These are phyloP conservation scores for Apostichopus parvimensis DNA, from an alignment of 35 echinoderm and acorn worm species.

Conservation along the genomic window DNA sequence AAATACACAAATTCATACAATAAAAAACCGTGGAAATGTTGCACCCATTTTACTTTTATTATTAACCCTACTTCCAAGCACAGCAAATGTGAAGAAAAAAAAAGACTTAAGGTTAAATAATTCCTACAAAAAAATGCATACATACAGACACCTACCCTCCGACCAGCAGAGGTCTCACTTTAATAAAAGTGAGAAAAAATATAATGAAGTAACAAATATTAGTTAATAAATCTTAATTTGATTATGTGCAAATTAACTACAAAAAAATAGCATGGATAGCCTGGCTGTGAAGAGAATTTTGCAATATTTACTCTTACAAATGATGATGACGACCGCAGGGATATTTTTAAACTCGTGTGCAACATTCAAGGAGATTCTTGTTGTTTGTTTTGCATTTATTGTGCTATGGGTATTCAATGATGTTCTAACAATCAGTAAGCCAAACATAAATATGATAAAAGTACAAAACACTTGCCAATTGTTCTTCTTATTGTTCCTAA, in stretches of 20 bases:
- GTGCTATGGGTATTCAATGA: too few relatives aligned
- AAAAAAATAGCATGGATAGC: neutral
- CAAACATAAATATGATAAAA: too few relatives aligned
- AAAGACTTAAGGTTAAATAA: neutral
- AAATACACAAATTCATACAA: too few relatives aligned
- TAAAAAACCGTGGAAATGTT: neutral
- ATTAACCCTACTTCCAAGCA: conserved; percentile 37
- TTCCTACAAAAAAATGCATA: neutral
- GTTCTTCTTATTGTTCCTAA: too few relatives aligned
- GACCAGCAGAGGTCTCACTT: conserved; percentile 44
- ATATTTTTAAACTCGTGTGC: neutral
- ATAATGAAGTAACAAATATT: neutral
- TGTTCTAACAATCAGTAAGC: too few relatives aligned
- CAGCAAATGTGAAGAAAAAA: conserved; percentile 16
- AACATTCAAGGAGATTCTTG: neutral
- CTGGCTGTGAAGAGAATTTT: neutral
- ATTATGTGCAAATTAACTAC: neutral
- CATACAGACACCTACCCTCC: conserved; percentile 30
- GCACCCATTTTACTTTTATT: conserved; percentile 4
- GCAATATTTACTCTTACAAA: neutral
- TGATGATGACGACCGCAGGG: neutral
- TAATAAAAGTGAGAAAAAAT: conserved; percentile 17
- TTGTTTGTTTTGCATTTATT: too few relatives aligned
- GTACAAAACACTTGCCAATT: too few relatives aligned
- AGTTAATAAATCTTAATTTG: conserved; percentile 6